These are phyloP conservation scores for Girardinichthys multiradiatus DNA, from an alignment of 2,113 vertebrate species.

Conservation along the genomic window DNA sequence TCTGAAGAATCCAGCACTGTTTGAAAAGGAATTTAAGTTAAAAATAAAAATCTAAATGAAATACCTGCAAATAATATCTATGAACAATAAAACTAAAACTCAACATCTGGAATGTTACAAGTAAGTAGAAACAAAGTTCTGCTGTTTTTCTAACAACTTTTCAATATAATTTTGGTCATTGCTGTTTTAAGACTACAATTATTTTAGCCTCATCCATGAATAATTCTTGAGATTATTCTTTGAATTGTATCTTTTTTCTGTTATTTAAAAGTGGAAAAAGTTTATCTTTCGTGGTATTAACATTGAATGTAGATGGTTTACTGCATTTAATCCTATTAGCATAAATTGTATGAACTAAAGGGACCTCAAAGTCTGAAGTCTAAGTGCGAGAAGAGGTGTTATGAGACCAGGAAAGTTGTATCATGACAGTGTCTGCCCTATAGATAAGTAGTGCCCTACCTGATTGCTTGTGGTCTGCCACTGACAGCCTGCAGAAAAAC, in stretches of 20 bases:
- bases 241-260: neutral
- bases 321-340: neutral
- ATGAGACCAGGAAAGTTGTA: neutral
- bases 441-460: slow-evolving; percentile 32
- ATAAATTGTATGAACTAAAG: neutral
- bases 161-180: too few species aligned
- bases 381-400: neutral
- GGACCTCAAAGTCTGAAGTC: neutral
- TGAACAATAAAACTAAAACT: neutral
- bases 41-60: neutral
- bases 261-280: neutral
- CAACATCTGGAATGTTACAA: neutral
- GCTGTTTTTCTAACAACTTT: neutral
- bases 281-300: neutral
- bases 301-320: neutral
- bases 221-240: neutral
- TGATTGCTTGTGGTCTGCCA: slow-evolving; percentile 20
- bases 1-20: slow-evolving; percentile 57
- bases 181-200: too few species aligned
- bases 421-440: neutral
- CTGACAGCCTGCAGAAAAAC: slow-evolving; percentile 34
- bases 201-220: neutral
- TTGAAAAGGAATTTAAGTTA: slow-evolving; percentile 9
- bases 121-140: neutral
- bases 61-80: neutral